These are phyloP conservation scores for Sylvietta virens DNA, from an alignment of 2,113 vertebrate genomes.

Conservation along the genomic window DNA sequence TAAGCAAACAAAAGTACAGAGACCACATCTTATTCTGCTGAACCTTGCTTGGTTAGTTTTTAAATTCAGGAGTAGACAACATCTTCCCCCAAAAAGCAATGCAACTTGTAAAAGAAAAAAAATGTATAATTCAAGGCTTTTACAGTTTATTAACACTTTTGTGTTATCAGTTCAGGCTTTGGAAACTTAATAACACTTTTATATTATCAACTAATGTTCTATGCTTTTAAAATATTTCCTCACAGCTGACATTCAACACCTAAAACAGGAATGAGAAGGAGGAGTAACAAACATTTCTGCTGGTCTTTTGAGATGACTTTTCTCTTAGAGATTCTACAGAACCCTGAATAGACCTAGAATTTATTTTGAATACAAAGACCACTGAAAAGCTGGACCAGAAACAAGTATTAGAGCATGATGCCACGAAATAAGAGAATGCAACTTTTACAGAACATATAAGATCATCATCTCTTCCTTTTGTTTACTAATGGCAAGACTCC, in stretches of 20 bases:
- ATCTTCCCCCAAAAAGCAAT: not conserved
- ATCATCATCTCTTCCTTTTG: not conserved
- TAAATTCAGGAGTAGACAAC: not conserved
- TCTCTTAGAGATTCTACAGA: not conserved
- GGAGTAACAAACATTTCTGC: not conserved
- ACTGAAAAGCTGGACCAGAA: not conserved
- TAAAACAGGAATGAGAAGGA: not conserved
- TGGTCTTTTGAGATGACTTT: not conserved
- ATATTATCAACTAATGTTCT: not conserved
- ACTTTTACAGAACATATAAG: not conserved
- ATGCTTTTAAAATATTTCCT: not conserved
- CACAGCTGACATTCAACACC: not conserved
- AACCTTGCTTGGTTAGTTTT: not conserved
- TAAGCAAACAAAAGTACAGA: constrained; percentile 60
- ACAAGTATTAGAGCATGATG: not conserved
- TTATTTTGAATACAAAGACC: not conserved
- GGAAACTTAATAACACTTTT: not conserved
- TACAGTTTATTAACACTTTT: not conserved
- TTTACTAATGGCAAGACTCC: not conserved
- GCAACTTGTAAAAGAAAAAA: not conserved
- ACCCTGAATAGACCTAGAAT: not conserved
- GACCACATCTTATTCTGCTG: not conserved
- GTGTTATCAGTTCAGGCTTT: not conserved
- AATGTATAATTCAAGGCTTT: not conserved
- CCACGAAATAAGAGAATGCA: not conserved